phyloP scores from a whole-genome alignment of 2,888 invertebrate species.

The Molanna angustata region DNA sequence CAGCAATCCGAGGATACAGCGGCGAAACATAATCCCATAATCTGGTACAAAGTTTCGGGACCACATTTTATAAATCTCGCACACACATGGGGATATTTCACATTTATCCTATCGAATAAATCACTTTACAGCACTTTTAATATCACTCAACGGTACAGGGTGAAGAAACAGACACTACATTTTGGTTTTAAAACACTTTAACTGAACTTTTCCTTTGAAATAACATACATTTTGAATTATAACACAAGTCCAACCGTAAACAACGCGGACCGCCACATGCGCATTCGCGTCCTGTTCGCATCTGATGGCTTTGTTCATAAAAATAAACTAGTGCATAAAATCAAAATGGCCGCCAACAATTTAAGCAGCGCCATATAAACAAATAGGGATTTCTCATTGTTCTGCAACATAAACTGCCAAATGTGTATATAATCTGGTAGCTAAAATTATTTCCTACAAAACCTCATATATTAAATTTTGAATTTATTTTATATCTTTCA shows the following conservation, averaged over 20 bases:
- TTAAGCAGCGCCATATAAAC: conserved; percentile 29
- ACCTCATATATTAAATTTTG: not conserved
- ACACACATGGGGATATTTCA: conserved; percentile 54
- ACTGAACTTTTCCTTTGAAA: conserved; percentile 25
- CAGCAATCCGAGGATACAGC: conserved; percentile 48
- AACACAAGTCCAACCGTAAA: conserved; percentile 14
- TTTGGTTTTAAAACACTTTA: conserved; percentile 51
- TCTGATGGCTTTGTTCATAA: conserved; percentile 59
- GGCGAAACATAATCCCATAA: conserved; percentile 63
- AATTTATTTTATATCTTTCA: not conserved
- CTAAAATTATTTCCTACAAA: conserved; percentile 9
- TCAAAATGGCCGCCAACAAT: conserved; percentile 52
- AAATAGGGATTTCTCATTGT: conserved; percentile 11
- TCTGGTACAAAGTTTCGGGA: conserved; percentile 66
- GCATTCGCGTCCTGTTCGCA: conserved; percentile 57
- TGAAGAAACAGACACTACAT: conserved; percentile 56
- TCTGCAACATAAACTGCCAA: not conserved
- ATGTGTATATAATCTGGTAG: not conserved
- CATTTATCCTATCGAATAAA: conserved; percentile 53
- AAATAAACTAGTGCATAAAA: conserved; percentile 54
- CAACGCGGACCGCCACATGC: conserved; percentile 36
- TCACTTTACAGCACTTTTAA: conserved; percentile 44
- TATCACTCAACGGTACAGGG: conserved; percentile 55
- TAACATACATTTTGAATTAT: conserved; percentile 39
- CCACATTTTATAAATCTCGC: conserved; percentile 57